These are phyloP conservation scores for Corvus cornix DNA, from an alignment of 2,113 vertebrate genomes.

Conservation along the genomic window DNA sequence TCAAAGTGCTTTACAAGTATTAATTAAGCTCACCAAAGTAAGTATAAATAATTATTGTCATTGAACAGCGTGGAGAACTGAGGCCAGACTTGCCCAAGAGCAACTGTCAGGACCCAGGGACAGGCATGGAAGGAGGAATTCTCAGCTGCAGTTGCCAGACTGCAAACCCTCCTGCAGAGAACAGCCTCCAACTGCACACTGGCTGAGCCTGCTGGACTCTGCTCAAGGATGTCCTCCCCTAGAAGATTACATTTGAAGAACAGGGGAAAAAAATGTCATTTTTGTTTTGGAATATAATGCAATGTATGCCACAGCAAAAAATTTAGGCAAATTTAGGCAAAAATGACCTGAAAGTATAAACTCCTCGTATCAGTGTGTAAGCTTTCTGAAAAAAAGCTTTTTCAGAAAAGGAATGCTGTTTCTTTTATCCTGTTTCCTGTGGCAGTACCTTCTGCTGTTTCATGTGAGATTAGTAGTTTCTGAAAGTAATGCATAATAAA, in stretches of 20 bases:
- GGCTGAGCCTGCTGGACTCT: background rate
- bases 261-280: background rate
- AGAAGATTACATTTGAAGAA: background rate
- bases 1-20: constrained; percentile 8
- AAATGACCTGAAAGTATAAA: background rate
- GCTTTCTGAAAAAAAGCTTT: background rate
- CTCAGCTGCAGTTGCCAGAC: background rate
- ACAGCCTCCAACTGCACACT: background rate
- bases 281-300: background rate
- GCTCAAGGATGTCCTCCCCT: background rate
- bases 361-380: rapidly evolving
- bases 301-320: background rate
- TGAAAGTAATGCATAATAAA: background rate
- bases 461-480: background rate
- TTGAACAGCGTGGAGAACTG: background rate
- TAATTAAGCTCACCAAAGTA: constrained; percentile 43
- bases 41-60: constrained; percentile 23
- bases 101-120: background rate
- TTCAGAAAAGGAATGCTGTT: background rate
- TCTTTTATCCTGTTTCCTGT: background rate
- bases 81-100: background rate
- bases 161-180: background rate
- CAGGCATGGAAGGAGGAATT: background rate
- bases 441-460: background rate
- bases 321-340: background rate